Evolutionary conservation across 2,888 invertebrate genomes (phyloP).

Genomic region (Trachelus stipa): DNA sequence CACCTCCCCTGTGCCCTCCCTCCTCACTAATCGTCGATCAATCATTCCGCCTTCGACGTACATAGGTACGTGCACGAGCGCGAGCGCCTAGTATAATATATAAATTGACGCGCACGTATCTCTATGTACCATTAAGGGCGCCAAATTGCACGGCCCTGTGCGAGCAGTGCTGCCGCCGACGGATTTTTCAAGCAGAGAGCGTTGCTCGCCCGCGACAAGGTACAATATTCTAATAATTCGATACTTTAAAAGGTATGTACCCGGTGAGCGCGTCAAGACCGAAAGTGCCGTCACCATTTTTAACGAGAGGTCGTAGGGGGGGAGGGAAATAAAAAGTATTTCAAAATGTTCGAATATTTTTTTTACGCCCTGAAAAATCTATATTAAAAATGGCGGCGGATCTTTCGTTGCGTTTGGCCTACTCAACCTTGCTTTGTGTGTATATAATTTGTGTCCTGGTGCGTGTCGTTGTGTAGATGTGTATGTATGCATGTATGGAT

Average conservation of each 20-base stretch:
- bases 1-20: constrained; percentile 28
- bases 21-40: constrained; percentile 23
- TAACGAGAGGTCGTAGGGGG: not conserved
- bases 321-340: no score
- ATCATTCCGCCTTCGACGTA: constrained; percentile 8
- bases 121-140: not conserved
- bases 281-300: no score
- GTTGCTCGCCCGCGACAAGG: constrained; percentile 35
- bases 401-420: no score
- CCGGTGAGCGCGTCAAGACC: no score
- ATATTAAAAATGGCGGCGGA: no score
- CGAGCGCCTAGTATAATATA: constrained; percentile 1
- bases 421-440: no score
- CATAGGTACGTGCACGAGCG: not conserved
- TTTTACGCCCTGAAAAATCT: no score
- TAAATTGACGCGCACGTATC: constrained; percentile 1
- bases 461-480: not conserved
- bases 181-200: constrained; percentile 34
- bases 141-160: constrained; percentile 6
- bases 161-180: constrained; percentile 37
- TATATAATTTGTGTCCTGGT: no score
- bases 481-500: constrained; percentile 36
- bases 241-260: constrained; percentile 23
- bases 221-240: constrained; percentile 32
- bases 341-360: no score